Evolutionary conservation across 2,113 vertebrate genomes (phyloP), one percentile per base, ranked within the genome.

Genomic region (Bos javanicus): DNA sequence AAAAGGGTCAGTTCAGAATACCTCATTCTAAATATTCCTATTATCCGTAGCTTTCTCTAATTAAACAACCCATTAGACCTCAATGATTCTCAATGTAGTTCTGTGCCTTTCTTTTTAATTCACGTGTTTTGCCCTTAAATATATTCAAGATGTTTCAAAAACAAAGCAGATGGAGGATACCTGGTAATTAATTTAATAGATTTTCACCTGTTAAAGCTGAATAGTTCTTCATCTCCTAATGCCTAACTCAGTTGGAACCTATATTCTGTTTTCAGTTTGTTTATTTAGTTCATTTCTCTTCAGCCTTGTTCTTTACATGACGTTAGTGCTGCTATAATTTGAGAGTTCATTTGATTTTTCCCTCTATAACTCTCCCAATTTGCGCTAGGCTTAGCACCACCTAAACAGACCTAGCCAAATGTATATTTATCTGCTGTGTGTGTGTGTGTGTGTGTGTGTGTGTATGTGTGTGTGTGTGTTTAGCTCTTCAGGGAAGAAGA

Each of bases 401-500:
- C 43, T 64, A n/a, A 89, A 57, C 33, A 3, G 89, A 81, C 23
- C 8, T 7, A 33, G 26, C 13, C 15, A 81, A 23, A 89, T 59
- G 21, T 92, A 26, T 74, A 25, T 74, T 25, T 92, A 60, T 43
- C 60, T 76, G 15, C n/a, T 85, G 54, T 6, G 26, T 54, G 39
- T 91, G 6, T 78, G 43, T 43, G 1, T 43, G 43, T 43, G 43
- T 43, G 43, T 43, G 43, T 43, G 59, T 59, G 43, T 57, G n/a
- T 93, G 57, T 76, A 78, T 39, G 67, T 46, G 56, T 60, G 7
- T 21, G 52, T 57, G n/a, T 94, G 62, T 71, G 86, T 39, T 52
- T 71, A 94, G 15, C 33, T 97, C 91, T 91, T 74, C 3, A 43
- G 81, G 74, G 95, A 97, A 84, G 78, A 91, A 57, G 74, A 59